Base-by-base conservation (phyloP, 2,113 vertebrate genomes). In the Trichomycterus rosablanca region DNA sequence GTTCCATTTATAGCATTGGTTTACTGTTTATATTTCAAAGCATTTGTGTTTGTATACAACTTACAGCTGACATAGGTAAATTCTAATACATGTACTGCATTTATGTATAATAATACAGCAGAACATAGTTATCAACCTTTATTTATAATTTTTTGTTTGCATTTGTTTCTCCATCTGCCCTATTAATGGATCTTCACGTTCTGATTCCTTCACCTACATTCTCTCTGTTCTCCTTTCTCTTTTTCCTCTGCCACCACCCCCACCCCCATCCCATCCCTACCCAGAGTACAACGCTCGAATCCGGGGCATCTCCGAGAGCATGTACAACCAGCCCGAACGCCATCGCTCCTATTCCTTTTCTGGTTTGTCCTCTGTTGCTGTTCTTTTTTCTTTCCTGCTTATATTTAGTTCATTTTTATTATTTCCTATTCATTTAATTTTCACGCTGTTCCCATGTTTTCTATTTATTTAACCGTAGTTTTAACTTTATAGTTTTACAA, bases 211-310 rank as follows among this genome's bases (percentile, higher is more conserved):
- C 80, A 76, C 80, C 68, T 76, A 51, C 74, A 76, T 68, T 46
- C 61, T 58, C 62, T 59, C 67, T 72, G 71, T 76, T 75, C 79
- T 80, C 74, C 78, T 76, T 54, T 74, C n/a, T 74, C 1, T 46
- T 72, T 55, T 83, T 72, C 72, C 68, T 69, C 54, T 48, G 76
- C 85, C 71, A 59, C 68, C 68, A 80, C 73, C 82, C 74, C 78
- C 83, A 61, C 64, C 55, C 77, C 85, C 71, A 59, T 68, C 59
- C 68, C 68, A 80, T 74, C 82, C 74, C 78, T 83, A 61, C 64
- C 55, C 85, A 98, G 95, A 93, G 3, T 98, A 98, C 91, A 97
- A 96, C 73, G 91, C 92, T 86, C 92, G 86, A 73, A 91, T 98
- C 78, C 89, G 83, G 79, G 87, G 86, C 75, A 81, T 92, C 77